Base-by-base conservation (phyloP, 2,113 vertebrate species). In the Nothobranchius kuhntae region DNA sequence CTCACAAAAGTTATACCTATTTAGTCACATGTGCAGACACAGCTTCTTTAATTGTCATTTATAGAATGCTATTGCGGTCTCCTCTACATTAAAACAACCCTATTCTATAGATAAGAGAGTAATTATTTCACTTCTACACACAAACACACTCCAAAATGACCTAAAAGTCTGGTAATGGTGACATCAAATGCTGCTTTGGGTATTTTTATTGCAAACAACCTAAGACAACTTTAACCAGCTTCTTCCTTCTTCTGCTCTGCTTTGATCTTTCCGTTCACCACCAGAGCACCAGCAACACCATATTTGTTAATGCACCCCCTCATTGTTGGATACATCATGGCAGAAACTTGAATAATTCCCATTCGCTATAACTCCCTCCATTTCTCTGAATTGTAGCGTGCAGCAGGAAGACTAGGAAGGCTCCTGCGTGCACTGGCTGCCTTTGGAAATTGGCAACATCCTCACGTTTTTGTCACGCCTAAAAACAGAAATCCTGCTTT, bases 301-400 rank as follows among this genome's bases (percentile, higher is more conserved):
- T 36, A 12, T 73, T 63, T 40, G 26, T 53, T 47, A 67, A 70
- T 66, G 2, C 58, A 48, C 36, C 61, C 30, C 4, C 58, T 63
- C 35, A 40, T 56, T 30, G 14, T 17, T 65, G 52, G 60, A 66
- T 4, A 13, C 61, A 36, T 73, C 17, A 15, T 50, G 56, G 15
- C n/a, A 53, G 53, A 68, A 70, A 68, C 53, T 10, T 3, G 36
- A 73, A 80, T 82, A 81, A 67, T 83, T 78, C 64, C 53, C 24
- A 7, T 71, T 83, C 70, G 13, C 73, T 76, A 80, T 71, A 12
- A 75, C 38, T 66, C 21, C 64, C 51, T 75, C 17, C 44, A 38
- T 45, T 63, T 48, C 72, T 53, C 44, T 3, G 53, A 60, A 63
- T 35, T 35, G 17, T 30, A 52, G 61, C 50, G 40, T 35, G 17